Percentiles rank a stretch among this genome's conserved stretches.
Evolutionary conservation across 2,113 vertebrate genomes (phyloP).

Genomic region (Crocuta crocuta): DNA sequence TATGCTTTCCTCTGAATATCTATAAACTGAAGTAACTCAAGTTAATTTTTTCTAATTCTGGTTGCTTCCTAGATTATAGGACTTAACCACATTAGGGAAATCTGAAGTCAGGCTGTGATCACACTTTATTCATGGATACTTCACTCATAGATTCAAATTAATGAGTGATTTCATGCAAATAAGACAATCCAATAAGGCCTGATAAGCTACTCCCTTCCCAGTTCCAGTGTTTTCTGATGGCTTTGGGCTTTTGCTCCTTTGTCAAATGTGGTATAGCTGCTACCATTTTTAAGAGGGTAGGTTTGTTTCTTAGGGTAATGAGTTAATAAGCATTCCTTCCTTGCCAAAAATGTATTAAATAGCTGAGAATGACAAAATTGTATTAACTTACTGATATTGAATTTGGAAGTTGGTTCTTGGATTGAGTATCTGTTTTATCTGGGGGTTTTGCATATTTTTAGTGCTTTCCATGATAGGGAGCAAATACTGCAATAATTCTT

Average conservation of each 20-base stretch:
- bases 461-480: constrained; percentile 61
- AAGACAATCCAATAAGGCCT: not conserved
- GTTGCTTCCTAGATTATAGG: not conserved
- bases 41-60: constrained; percentile 32
- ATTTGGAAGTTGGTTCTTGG: constrained; percentile 58
- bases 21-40: not conserved
- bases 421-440: constrained; percentile 45
- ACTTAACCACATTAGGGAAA: constrained; percentile 5
- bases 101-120: not conserved
- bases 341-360: constrained; percentile 42
- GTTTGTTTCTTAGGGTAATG: constrained; percentile 1
- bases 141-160: not conserved
- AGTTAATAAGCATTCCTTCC: constrained; percentile 30
- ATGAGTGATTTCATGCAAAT: not conserved
- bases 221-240: not conserved
- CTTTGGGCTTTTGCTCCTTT: not conserved
- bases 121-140: not conserved
- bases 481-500: constrained; percentile 72
- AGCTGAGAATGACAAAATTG: not conserved
- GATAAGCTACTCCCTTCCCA: not conserved
- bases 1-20: constrained; percentile 20
- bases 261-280: not conserved
- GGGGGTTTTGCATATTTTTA: constrained; percentile 44
- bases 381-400: constrained; percentile 57
- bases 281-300: not conserved